Conservation (phyloP, 2,888 invertebrate genomes). For the Orthosia cruda region DNA sequence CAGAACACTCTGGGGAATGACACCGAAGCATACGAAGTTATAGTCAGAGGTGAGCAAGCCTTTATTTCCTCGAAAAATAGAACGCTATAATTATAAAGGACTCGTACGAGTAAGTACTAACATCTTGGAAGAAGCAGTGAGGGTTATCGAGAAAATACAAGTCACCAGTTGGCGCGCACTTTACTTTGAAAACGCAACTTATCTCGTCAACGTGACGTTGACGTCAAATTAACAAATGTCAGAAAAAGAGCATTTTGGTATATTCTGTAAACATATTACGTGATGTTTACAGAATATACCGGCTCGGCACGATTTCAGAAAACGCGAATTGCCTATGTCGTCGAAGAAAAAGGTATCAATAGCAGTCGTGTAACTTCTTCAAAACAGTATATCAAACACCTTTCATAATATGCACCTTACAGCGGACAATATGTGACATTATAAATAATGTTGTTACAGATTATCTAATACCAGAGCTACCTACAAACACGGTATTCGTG, state of each 20-base stretch:
- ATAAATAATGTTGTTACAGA: conserved; percentile 67
- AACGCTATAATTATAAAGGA: neutral
- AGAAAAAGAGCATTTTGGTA: no score
- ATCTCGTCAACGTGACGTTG: no score
- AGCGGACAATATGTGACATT: neutral
- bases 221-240: no score
- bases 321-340: no score
- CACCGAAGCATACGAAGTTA: conserved; percentile 68
- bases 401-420: neutral
- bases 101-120: no score
- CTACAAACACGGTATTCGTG: conserved; percentile 55
- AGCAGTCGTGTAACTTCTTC: neutral
- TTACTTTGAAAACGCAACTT: no score
- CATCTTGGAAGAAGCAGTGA: neutral
- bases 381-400: neutral
- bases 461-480: conserved; percentile 55
- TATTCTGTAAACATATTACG: no score
- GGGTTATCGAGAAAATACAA: no score
- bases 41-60: conserved; percentile 71
- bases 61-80: no score
- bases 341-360: neutral
- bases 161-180: no score
- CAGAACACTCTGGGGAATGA: conserved; percentile 71
- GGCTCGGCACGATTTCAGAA: no score
- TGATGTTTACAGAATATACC: no score